phyloP scores from a whole-genome alignment of 2,797 vertebrate genomes.

The Anisognathus igniventris region DNA sequence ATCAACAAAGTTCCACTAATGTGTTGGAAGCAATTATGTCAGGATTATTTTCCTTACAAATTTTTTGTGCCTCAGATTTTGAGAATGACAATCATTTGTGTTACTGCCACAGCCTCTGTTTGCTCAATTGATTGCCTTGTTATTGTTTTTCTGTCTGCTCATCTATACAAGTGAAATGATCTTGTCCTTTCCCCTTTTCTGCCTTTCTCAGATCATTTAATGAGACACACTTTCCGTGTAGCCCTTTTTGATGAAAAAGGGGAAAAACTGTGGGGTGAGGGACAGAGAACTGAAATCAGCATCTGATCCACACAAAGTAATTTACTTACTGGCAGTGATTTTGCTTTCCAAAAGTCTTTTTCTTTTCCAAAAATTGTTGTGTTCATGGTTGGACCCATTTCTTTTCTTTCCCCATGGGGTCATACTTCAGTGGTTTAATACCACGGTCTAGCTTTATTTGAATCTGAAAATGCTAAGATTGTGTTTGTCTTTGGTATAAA shows the following conservation, averaged over 20 bases:
- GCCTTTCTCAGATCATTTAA: slow-evolving; percentile 61
- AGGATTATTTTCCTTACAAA: neutral
- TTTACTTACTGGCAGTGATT: neutral
- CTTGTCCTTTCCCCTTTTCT: slow-evolving; percentile 10
- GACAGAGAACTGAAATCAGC: neutral
- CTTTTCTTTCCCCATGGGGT: neutral
- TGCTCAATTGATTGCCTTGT: slow-evolving; percentile 12
- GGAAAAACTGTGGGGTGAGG: neutral
- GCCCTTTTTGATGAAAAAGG: neutral
- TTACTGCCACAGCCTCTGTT: neutral
- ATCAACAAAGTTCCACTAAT: accelerated
- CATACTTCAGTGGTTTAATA: neutral
- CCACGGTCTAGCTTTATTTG: neutral
- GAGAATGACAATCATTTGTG: neutral
- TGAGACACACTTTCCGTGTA: neutral
- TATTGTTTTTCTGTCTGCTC: slow-evolving; percentile 29
- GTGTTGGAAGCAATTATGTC: neutral
- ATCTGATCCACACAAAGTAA: neutral
- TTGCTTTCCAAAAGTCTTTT: neutral
- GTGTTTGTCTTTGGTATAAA: neutral
- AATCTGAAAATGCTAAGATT: neutral
- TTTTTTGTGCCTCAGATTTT: neutral
- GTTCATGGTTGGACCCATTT: neutral
- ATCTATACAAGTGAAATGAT: slow-evolving; percentile 21
- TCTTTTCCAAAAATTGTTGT: neutral